Evolutionary conservation across 2,888 invertebrate genomes (phyloP).

Genomic region (Aquatica leii): DNA sequence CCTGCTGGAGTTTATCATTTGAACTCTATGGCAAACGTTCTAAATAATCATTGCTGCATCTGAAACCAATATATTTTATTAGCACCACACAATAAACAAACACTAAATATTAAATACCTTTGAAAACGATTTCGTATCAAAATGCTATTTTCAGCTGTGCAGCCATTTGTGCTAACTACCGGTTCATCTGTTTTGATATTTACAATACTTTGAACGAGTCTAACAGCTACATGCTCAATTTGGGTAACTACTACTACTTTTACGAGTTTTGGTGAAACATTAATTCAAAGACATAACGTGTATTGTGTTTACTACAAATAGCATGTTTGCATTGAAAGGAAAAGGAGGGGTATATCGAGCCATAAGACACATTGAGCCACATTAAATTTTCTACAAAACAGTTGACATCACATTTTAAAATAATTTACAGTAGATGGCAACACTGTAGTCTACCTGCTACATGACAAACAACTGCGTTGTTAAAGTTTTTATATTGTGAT

Average conservation of each 20-base stretch:
- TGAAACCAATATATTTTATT: no score
- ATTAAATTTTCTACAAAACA: neutral
- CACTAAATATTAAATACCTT: no score
- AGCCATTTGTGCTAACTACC: no score
- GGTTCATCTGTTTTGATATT: neutral
- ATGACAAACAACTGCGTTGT: neutral
- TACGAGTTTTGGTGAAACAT: no score
- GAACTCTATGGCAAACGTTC: no score
- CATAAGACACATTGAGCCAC: neutral
- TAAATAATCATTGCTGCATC: no score
- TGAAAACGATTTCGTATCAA: neutral
- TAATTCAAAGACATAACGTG: no score
- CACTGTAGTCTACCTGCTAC: neutral
- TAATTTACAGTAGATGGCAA: neutral
- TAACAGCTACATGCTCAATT: neutral
- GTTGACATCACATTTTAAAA: neutral
- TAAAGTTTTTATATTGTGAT: neutral
- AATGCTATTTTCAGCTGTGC: neutral
- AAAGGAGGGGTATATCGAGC: no score
- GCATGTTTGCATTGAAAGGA: no score
- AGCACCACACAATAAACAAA: no score
- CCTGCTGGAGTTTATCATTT: no score
- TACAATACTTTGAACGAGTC: neutral
- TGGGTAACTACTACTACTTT: neutral
- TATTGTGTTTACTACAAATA: no score